Conservation (phyloP, 1,140 invertebrate genomes). For the Drosophila nigromelanica region DNA sequence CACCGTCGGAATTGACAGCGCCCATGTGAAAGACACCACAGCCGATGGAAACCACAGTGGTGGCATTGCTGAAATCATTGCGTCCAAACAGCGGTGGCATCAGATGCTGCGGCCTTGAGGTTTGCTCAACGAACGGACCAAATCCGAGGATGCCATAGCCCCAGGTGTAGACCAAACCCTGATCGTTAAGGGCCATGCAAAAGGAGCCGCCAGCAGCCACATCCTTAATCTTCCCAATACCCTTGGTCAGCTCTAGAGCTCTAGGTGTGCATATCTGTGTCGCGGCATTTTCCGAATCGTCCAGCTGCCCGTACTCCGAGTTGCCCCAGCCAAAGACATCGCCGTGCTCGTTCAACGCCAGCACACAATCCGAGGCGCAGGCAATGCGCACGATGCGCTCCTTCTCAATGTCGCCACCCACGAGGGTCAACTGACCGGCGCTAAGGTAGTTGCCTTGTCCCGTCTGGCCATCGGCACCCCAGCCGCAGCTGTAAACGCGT, state of each 20-base stretch:
- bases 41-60: constrained; percentile 87
- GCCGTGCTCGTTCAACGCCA: constrained; percentile 95
- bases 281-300: constrained; percentile 77
- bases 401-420: constrained; percentile 92
- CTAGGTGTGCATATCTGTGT: constrained; percentile 89
- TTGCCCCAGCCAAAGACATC: constrained; percentile 99
- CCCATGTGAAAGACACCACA: constrained; percentile 92
- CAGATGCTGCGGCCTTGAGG: constrained; percentile 88
- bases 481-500: constrained; percentile 94
- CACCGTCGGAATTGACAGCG: constrained; percentile 91
- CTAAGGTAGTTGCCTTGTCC: constrained; percentile 90
- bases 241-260: constrained; percentile 86
- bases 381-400: constrained; percentile 93
- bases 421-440: constrained; percentile 85
- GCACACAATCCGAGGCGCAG: constrained; percentile 92
- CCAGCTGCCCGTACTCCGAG: constrained; percentile 95
- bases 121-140: constrained; percentile 90
- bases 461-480: constrained; percentile 97
- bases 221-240: constrained; percentile 91
- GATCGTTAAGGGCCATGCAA: constrained; percentile 89
- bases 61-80: constrained; percentile 91
- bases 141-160: constrained; percentile 96
- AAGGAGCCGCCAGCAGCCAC: constrained; percentile 94
- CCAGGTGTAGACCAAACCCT: constrained; percentile 95
- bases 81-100: constrained; percentile 92